Evolutionary conservation across 2,113 vertebrate species (phyloP), one percentile per base, ranked within the genome.

Genomic region (Benitochromis conjunctus): DNA sequence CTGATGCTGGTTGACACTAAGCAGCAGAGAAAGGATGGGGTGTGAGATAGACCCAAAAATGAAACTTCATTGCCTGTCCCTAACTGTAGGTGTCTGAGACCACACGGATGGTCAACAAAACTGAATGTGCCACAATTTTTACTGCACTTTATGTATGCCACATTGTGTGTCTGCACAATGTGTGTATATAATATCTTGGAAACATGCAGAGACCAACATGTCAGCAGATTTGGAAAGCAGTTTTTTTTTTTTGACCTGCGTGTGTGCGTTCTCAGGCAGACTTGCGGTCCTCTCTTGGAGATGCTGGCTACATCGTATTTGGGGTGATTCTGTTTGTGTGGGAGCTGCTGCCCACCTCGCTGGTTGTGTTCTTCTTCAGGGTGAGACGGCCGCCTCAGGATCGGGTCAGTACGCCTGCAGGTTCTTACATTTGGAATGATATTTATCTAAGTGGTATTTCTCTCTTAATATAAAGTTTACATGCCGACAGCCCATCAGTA

Each of bases 241-340:
- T 36, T 54, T 16, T 21, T 48, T 14, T 60, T 16, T 19, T 29
- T 7, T 80, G 54, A 86, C 78, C 38, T 29, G 43, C 53, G 9
- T 56, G 3, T 57, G 3, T 14, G 29, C 48, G 24, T 46, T 3
- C 69, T 14, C 96, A 99, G 98, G 98, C 98, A 10, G 98, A 99
- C 85, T 55, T 99, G 91, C 96, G 97, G 85, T 97, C 96, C 14
- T 97, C 97, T 64, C 88, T 98, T 89, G 97, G 97, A 19, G 98
- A 99, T 4, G 97, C 96, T 0, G 98, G 97, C 12, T 98, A 98
- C 54, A 88, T 99, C 0, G 97, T 98, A 19, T 99, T 99, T 0
- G 98, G 98, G 24, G 96, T 98, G 89, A 96, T 99, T 77, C 97
- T 99, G n/a, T 99, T 99, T n/a, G 84, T 99, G 62, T 99, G 98